A percentile compares a stretch with the other conserved stretches of the same genome.
Conservation (phyloP, 23 tunicate species). For the Botrylloides violaceus region DNA sequence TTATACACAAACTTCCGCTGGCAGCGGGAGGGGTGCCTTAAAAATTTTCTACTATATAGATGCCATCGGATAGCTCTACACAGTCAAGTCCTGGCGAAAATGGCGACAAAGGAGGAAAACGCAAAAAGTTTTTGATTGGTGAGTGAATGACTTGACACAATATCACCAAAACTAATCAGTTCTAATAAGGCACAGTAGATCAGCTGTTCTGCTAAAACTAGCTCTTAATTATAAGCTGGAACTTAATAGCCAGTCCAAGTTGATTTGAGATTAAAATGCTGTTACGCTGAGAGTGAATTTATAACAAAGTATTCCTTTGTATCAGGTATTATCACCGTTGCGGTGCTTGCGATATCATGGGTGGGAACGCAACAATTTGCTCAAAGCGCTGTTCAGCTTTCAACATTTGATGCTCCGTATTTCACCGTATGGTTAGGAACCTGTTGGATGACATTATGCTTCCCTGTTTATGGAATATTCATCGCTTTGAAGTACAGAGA, state of each 20-base stretch:
- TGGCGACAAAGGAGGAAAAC: background rate
- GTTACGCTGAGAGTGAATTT: background rate
- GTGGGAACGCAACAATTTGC: constrained; percentile 91
- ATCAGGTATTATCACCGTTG: constrained; percentile 51
- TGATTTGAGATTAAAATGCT: background rate
- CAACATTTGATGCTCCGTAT: constrained; percentile 55
- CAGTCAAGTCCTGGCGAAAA: background rate
- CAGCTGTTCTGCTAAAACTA: too few species aligned
- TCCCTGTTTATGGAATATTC: constrained; percentile 48
- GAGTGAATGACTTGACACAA: background rate
- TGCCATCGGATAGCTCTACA: too few species aligned
- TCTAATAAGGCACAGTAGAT: too few species aligned
- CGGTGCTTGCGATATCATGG: constrained; percentile 74
- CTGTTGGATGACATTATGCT: constrained; percentile 79
- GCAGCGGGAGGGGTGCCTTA: too few species aligned
- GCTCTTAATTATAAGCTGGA: too few species aligned
- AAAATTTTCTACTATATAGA: too few species aligned
- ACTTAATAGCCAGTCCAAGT: too few species aligned
- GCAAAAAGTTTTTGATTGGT: background rate
- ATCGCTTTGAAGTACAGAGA: constrained; percentile 1
- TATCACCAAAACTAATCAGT: too few species aligned
- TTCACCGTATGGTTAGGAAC: constrained; percentile 78
- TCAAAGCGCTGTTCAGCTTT: constrained; percentile 48
- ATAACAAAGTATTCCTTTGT: too few species aligned
- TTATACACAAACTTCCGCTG: too few species aligned